Evolutionary conservation across 2,888 invertebrate species (phyloP), one percentile per base, ranked within the genome.

Genomic region (Sphecodes monilicornis): DNA sequence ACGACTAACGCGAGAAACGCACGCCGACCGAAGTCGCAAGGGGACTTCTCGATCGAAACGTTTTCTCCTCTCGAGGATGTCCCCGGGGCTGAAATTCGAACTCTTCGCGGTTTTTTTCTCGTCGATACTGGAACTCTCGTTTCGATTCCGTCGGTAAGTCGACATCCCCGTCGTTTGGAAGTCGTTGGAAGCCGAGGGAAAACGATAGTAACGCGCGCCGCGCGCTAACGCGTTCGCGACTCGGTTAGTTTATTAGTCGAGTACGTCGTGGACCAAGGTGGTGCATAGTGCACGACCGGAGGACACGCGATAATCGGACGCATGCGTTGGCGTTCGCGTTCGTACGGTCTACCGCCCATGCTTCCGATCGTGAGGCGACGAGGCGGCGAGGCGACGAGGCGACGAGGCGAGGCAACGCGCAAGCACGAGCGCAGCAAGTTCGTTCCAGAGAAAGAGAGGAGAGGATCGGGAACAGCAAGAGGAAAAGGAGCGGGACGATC

Each of bases 1-100:
- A 84, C 76, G 85, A 83, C 85, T 78, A 86, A 87, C 41, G 64
- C 32, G 79, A 54, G 69, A 83, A 80, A 76, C 64, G 39, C 22
- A 22, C 46, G 70, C 66, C n/a, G 79, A 80, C 60, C 69, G 71
- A 66, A 79, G 75, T 83, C 79, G 82, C 87, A 80, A 86, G 78
- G 84, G 84, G 82, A 80, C 87, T 39, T 43, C 4, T 10, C 29
- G 64, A 36, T 66, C 60, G 70, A 54, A 54, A 54, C 50, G 43
- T 54, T 54, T 22, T 22, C 22, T 8, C 2, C 22, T 10, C 8
- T 50, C 50, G 50, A 22, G n/a, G n/a, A n/a, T n/a, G n/a, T n/a
- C n/a, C n/a, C n/a, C n/a, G n/a, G n/a, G n/a, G n/a, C n/a, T n/a
- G n/a, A n/a, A n/a, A n/a, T n/a, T n/a, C 54, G 54, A 10, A n/a